Evolutionary conservation across 1,140 invertebrate genomes (phyloP).

Genomic region (Meloidogyne exigua): DNA sequence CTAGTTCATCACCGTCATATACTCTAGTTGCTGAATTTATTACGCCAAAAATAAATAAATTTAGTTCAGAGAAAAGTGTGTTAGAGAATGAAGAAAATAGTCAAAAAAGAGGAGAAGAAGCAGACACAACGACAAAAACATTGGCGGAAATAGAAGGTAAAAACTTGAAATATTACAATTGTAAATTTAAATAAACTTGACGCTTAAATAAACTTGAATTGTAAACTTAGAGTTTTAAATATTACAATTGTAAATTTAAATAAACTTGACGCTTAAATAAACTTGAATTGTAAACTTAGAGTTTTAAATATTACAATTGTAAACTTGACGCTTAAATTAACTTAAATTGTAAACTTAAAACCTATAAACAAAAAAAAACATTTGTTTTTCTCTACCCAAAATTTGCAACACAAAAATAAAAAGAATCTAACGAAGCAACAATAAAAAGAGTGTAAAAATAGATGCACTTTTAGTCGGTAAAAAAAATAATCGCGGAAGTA

Average conservation of each 20-base stretch:
- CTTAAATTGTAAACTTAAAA: no score
- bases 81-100: background rate
- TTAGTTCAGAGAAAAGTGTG: background rate
- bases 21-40: background rate
- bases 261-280: no score
- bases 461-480: background rate
- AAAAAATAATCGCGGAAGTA: slow-evolving; percentile 2
- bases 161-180: no score
- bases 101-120: background rate
- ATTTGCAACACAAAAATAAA: background rate
- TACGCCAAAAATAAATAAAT: no score
- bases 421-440: background rate
- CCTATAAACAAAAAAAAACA: no score
- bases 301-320: no score
- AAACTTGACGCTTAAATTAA: no score
- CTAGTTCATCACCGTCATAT: background rate
- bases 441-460: background rate
- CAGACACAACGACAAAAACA: background rate
- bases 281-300: no score
- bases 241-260: no score
- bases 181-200: no score
- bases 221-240: no score
- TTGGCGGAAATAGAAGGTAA: background rate
- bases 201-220: no score
- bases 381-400: background rate